A percentile compares a stretch with the other conserved stretches of the same genome.
Evolutionary conservation across 1,140 invertebrate species (phyloP).

Genomic region (Globodera ellingtonae): DNA sequence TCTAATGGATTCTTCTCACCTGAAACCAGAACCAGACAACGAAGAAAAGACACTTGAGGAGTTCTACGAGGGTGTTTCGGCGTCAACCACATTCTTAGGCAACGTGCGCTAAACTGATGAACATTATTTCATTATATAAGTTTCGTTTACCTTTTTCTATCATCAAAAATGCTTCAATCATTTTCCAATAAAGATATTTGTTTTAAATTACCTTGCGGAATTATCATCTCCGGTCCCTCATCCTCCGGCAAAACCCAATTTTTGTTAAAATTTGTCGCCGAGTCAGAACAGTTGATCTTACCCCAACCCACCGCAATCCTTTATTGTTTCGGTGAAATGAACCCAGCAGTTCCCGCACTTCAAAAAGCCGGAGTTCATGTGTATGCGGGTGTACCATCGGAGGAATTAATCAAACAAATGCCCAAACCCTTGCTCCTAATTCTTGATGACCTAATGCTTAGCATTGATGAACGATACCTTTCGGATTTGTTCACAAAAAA

Average conservation of each 20-base stretch:
- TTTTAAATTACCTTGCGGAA: constrained; percentile 19
- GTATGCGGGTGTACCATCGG: constrained; percentile 12
- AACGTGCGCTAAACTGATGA: background rate
- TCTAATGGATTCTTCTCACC: no score
- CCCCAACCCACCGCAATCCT: background rate
- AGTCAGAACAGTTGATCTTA: background rate
- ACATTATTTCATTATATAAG: background rate
- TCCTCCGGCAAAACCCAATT: constrained; percentile 12
- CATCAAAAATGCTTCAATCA: background rate
- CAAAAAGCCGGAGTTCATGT: constrained; percentile 17
- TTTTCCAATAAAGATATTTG: constrained; percentile 14
- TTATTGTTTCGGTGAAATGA: constrained; percentile 23
- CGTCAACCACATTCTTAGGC: background rate
- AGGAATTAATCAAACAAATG: constrained; percentile 4
- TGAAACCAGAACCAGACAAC: no score
- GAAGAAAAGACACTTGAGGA: background rate
- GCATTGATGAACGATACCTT: constrained; percentile 16
- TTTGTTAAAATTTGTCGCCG: constrained; percentile 10
- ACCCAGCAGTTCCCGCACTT: background rate
- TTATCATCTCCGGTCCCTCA: constrained; percentile 17
- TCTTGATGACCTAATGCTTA: constrained; percentile 15
- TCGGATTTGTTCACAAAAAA: constrained; percentile 30
- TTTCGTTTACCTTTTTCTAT: background rate
- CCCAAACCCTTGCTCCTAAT: constrained; percentile 1
- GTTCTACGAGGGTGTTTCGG: background rate